Evolutionary conservation across 2,797 vertebrate genomes (phyloP), one percentile per base, ranked within the genome.

Genomic region (Lutjanus campechanus): DNA sequence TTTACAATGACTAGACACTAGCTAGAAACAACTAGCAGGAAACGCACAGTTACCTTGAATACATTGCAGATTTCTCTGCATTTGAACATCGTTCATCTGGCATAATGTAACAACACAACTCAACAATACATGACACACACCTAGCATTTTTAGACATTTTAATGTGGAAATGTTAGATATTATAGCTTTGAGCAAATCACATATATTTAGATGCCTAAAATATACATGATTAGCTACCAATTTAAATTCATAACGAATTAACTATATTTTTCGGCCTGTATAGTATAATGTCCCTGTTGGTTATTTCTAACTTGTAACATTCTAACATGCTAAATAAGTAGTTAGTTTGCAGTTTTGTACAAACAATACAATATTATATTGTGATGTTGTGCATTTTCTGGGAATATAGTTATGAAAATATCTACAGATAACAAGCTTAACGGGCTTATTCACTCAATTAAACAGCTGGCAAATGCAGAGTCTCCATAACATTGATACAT

Each of bases 151-250:
- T 36, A 36, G 29, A 36, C 29, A 36, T 36, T 36, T 36, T 36
- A 36, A 36, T 36, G 29, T 36, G 29, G 4, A 36, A 36, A 36
- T 36, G 5, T 36, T 36, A 36, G 29, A 36, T 36, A 36, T 36
- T 36, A 36, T 36, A 36, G 4, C 29, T 36, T 36, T 36, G 29
- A n/a, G 0, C 11, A 49, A 51, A 44, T 20, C 54, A 70, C 0
- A 64, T 20, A 10, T 58, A 61, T 61, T n/a, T 51, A 78, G 20
- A 71, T 40, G 16, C 19, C 58, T 61, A 40, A 59, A 62, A 43
- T 20, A 10, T 19, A 62, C 43, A 67, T 11, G 5, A 16, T 46
- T 19, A 36, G 25, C 40, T 17, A 49, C 6, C n/a, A 19, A 29
- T 7, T 0, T 54, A 40, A 13, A 62, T 43, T n/a, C 15, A 5